These are phyloP conservation scores for Cossypha dichroa DNA, from an alignment of 2,797 vertebrate genomes.

Conservation along the genomic window DNA sequence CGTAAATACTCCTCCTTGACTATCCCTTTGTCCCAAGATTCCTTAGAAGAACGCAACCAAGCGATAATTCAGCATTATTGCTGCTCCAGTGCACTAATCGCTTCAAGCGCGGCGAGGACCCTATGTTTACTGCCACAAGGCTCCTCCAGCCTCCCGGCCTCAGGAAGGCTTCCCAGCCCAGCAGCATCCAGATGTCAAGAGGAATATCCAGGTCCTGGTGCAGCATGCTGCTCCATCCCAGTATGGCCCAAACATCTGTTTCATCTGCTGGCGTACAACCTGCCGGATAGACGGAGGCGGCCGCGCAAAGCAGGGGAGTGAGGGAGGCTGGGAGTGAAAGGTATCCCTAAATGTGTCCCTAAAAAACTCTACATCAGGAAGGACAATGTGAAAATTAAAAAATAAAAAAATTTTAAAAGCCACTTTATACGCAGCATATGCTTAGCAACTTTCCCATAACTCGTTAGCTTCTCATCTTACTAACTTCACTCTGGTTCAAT, in stretches of 20 bases:
- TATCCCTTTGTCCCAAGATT: slow-evolving; percentile 86
- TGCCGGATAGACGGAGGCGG: slow-evolving; percentile 56
- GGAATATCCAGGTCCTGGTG: slow-evolving; percentile 86
- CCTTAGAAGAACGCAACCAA: slow-evolving; percentile 85
- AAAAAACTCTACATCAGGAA: not conserved
- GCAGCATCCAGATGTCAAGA: slow-evolving; percentile 96
- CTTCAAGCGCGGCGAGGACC: slow-evolving; percentile 89
- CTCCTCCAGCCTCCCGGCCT: slow-evolving; percentile 90
- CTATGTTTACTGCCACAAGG: slow-evolving; percentile 86
- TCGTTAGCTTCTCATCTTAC: not conserved
- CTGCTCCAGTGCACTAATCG: slow-evolving; percentile 88
- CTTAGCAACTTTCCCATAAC: not conserved
- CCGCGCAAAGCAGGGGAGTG: not conserved
- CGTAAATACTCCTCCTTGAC: slow-evolving; percentile 81
- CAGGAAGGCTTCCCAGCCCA: slow-evolving; percentile 87
- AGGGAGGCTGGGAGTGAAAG: slow-evolving; percentile 10
- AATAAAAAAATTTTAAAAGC: not conserved
- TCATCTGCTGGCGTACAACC: slow-evolving; percentile 91
- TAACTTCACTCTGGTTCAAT: not conserved
- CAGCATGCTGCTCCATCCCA: slow-evolving; percentile 89
- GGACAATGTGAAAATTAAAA: not conserved
- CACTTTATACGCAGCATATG: accelerated
- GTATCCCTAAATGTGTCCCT: not conserved
- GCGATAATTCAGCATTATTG: slow-evolving; percentile 91
- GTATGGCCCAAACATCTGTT: slow-evolving; percentile 96